These are phyloP conservation scores for Chydorus sphaericus DNA, from an alignment of 2,888 invertebrate species.

Conservation along the genomic window DNA sequence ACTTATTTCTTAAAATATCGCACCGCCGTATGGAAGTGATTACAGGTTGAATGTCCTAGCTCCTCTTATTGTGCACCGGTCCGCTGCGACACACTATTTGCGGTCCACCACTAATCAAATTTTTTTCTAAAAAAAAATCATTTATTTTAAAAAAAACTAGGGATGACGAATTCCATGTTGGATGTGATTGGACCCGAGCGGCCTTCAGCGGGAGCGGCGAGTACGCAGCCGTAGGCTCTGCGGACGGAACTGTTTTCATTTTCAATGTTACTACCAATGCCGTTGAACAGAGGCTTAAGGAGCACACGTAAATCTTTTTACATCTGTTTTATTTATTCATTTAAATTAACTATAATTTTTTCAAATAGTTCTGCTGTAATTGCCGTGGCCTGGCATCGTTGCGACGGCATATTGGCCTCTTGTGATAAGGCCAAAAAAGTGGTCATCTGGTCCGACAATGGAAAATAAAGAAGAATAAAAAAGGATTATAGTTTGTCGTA, in stretches of 20 bases:
- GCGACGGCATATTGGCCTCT: slow-evolving; percentile 59
- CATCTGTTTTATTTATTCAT: not conserved
- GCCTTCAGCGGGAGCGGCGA: slow-evolving; percentile 82
- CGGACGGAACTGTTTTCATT: slow-evolving; percentile 78
- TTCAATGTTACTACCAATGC: slow-evolving; percentile 71
- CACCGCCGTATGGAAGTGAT: too few species aligned
- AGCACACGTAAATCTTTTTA: slow-evolving; percentile 29
- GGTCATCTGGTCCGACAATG: slow-evolving; percentile 46
- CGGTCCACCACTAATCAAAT: not conserved
- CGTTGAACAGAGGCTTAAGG: slow-evolving; percentile 61
- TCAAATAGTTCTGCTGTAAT: slow-evolving; percentile 61
- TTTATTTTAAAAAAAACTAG: slow-evolving; percentile 44
- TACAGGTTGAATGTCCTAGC: too few species aligned
- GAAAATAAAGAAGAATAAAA: not conserved
- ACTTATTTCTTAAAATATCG: too few species aligned
- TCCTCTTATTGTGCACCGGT: too few species aligned
- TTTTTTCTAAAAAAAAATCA: slow-evolving; percentile 5
- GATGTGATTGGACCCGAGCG: slow-evolving; percentile 86
- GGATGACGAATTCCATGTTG: slow-evolving; percentile 87
- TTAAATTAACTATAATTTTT: slow-evolving; percentile 20
- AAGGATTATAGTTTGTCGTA: not conserved
- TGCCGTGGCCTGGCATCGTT: slow-evolving; percentile 78
- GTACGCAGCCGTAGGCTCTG: slow-evolving; percentile 78
- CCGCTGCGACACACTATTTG: too few species aligned
- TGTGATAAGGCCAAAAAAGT: slow-evolving; percentile 71